A percentile compares a stretch with the other conserved stretches of the same genome.
Evolutionary conservation across 2,113 vertebrate genomes (phyloP).

Genomic region (Carettochelys insculpta): DNA sequence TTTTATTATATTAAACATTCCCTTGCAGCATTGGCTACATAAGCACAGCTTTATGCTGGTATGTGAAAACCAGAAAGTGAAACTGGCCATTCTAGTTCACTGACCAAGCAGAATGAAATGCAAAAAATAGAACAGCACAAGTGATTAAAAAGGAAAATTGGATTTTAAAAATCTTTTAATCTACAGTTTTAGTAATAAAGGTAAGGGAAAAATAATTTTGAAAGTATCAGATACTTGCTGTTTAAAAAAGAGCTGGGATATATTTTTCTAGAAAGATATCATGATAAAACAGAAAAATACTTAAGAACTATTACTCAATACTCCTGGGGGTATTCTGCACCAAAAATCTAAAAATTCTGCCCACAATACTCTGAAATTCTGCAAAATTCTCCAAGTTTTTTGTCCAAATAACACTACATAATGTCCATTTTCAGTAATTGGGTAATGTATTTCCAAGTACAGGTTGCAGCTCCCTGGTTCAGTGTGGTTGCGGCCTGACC

Average conservation of each 20-base stretch:
- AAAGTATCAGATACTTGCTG: background rate
- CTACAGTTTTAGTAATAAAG: background rate
- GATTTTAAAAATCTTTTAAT: background rate
- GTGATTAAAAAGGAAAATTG: background rate
- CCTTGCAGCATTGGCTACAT: conserved; percentile 8
- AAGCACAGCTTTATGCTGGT: background rate
- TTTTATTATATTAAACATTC: background rate
- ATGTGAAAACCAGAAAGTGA: background rate
- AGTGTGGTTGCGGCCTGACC: too few species aligned
- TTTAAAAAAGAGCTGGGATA: background rate
- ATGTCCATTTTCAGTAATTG: too few species aligned
- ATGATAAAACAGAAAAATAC: background rate
- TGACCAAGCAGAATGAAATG: background rate
- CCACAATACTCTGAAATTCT: too few species aligned
- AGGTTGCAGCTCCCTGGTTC: too few species aligned
- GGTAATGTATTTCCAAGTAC: too few species aligned
- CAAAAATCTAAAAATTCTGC: too few species aligned
- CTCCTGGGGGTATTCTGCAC: too few species aligned
- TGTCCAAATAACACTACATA: too few species aligned
- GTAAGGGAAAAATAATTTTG: background rate
- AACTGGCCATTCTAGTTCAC: background rate
- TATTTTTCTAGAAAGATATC: background rate
- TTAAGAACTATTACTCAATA: background rate
- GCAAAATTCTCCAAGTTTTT: too few species aligned
- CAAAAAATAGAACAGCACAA: background rate